phyloP scores from a whole-genome alignment of 1,140 invertebrate genomes.

The Neodiprion lecontei region DNA sequence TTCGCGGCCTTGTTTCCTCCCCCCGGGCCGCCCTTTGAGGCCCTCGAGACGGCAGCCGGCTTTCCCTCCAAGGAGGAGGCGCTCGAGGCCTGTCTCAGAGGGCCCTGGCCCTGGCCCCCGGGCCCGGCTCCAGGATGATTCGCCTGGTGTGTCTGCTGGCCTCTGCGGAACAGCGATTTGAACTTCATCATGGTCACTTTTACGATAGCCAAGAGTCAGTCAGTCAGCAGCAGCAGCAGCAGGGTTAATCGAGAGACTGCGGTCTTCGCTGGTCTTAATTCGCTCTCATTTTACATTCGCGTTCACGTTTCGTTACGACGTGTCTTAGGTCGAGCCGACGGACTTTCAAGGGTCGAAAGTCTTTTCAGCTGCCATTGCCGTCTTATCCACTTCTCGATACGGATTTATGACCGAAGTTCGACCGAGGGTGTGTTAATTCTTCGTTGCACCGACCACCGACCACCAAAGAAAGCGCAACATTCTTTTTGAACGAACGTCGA shows the following conservation, averaged over 20 bases:
- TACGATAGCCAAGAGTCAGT: conserved; percentile 16
- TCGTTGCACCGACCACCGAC: no score
- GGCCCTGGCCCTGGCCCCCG: conserved; percentile 46
- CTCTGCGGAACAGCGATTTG: conserved; percentile 82
- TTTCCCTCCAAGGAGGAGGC: conserved; percentile 47
- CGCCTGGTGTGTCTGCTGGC: conserved; percentile 60
- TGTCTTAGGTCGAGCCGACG: no score
- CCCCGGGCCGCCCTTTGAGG: neutral
- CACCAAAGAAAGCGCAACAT: no score
- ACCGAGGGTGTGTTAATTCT: no score
- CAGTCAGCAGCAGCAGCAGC: neutral
- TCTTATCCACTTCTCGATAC: no score
- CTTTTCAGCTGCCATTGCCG: no score
- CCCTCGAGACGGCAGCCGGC: conserved; percentile 6
- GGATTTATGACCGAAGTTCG: no score
- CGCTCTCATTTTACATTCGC: no score
- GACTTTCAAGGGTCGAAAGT: no score
- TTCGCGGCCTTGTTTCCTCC: conserved; percentile 39
- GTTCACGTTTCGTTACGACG: no score
- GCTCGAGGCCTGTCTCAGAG: conserved; percentile 34
- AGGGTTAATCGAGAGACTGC: neutral
- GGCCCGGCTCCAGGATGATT: conserved; percentile 48
- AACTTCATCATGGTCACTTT: conserved; percentile 78
- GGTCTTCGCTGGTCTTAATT: no score
- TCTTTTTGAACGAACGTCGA: no score